Evolutionary conservation across 2,888 invertebrate species (phyloP).

Genomic region (Lutraria lutraria): DNA sequence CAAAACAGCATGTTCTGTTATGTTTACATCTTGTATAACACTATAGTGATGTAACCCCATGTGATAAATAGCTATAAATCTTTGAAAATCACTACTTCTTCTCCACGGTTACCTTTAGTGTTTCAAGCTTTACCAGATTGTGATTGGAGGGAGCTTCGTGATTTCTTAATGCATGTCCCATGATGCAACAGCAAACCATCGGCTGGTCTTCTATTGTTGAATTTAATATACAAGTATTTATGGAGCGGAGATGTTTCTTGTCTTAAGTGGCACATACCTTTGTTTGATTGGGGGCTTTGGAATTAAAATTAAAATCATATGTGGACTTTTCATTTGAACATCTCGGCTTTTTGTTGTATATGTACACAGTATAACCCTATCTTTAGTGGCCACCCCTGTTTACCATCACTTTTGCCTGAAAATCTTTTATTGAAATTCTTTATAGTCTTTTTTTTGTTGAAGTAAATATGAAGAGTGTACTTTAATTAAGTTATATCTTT

Average conservation of each 20-base stretch:
- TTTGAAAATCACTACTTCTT: constrained; percentile 40
- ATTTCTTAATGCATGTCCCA: not conserved
- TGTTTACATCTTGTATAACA: constrained; percentile 53
- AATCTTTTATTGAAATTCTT: not conserved
- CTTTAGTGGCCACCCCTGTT: not conserved
- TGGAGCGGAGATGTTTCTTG: not conserved
- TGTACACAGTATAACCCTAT: no score
- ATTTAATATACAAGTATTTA: constrained; percentile 12
- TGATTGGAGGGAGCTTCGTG: not conserved
- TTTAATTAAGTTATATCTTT: no score
- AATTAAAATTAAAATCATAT: no score
- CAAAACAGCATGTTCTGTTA: constrained; percentile 40
- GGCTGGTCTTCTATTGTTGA: constrained; percentile 1
- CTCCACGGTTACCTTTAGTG: not conserved
- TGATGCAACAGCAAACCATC: not conserved
- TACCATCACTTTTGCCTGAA: not conserved
- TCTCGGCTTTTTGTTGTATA: no score
- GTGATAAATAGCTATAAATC: constrained; percentile 51
- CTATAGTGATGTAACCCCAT: constrained; percentile 48
- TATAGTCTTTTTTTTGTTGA: no score
- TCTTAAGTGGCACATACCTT: constrained; percentile 1
- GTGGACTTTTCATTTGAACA: no score
- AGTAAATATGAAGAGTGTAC: no score
- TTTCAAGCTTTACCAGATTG: constrained; percentile 18
- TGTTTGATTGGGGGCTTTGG: not conserved